These are phyloP conservation scores for Liposcelis brunnea DNA, from an alignment of 2,888 invertebrate genomes.

Conservation along the genomic window DNA sequence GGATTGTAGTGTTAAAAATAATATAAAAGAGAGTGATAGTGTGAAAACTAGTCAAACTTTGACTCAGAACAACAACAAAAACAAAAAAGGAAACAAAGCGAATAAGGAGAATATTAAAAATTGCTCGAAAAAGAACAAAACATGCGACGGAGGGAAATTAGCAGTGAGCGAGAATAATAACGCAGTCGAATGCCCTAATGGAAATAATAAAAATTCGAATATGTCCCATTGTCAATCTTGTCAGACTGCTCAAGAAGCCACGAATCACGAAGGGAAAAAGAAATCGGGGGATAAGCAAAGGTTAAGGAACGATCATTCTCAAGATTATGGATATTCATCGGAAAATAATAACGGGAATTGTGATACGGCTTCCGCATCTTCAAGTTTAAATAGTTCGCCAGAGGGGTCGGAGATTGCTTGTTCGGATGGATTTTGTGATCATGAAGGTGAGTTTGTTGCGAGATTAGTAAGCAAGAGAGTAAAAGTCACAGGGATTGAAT, in stretches of 20 bases:
- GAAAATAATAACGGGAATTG: constrained; percentile 60
- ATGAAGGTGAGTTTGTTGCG: constrained; percentile 36
- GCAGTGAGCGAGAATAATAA: background rate
- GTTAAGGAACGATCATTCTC: constrained; percentile 39
- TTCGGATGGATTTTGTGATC: constrained; percentile 73
- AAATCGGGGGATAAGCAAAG: constrained; percentile 13
- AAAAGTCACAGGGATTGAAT: no score
- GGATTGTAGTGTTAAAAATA: constrained; percentile 11
- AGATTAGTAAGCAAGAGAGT: constrained; percentile 6
- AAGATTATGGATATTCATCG: constrained; percentile 79
- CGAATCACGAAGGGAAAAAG: constrained; percentile 16
- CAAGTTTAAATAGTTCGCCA: constrained; percentile 67
- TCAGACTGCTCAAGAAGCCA: constrained; percentile 25
- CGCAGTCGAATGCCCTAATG: no score
- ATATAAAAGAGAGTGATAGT: constrained; percentile 11
- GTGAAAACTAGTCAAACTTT: constrained; percentile 13
- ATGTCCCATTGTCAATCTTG: constrained; percentile 28
- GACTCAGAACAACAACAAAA: constrained; percentile 1
- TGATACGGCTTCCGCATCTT: constrained; percentile 39
- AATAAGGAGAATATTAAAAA: no score
- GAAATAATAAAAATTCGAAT: constrained; percentile 12
- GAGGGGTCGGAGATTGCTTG: constrained; percentile 84
- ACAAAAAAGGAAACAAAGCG: constrained; percentile 11
- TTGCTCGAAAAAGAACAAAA: constrained; percentile 15
- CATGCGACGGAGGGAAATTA: constrained; percentile 23